Evolutionary conservation across 2,888 invertebrate species (phyloP).

Genomic region (Zaprionus lineosus): DNA sequence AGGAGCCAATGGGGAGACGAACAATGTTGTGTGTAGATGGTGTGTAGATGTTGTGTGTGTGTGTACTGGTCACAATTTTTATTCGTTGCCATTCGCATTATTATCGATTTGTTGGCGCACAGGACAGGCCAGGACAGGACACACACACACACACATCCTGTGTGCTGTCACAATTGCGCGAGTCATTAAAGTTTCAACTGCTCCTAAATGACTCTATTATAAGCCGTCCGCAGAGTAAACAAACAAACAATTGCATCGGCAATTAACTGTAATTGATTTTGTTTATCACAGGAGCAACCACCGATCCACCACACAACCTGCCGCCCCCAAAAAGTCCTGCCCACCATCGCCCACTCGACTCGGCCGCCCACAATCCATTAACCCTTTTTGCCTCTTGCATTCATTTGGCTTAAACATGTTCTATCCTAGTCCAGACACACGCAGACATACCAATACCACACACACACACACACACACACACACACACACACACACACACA

Average conservation of each 20-base stretch:
- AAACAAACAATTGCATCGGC: constrained; percentile 52
- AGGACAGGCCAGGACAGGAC: not conserved
- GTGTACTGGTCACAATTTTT: constrained; percentile 38
- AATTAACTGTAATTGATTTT: constrained; percentile 77
- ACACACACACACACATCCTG: constrained; percentile 17
- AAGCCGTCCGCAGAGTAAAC: constrained; percentile 48
- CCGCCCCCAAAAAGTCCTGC: too few relatives aligned
- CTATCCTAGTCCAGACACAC: too few relatives aligned
- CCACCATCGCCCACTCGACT: not conserved
- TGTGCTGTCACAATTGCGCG: constrained; percentile 32
- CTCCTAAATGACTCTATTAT: constrained; percentile 74
- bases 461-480: too few relatives aligned
- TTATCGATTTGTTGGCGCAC: constrained; percentile 62
- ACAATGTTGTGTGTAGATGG: constrained; percentile 7
- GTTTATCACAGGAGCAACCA: constrained; percentile 41
- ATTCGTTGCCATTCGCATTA: constrained; percentile 48
- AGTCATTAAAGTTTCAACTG: constrained; percentile 69
- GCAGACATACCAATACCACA: too few relatives aligned
- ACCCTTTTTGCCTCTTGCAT: constrained; percentile 33
- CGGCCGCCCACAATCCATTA: constrained; percentile 18
- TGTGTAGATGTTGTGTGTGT: constrained; percentile 15
- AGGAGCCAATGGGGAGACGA: constrained; percentile 6
- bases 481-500: too few relatives aligned
- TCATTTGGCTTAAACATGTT: too few relatives aligned
- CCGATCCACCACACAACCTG: not conserved